Evolutionary conservation across 2,113 vertebrate genomes (phyloP).

Genomic region (Lates calcarifer): DNA sequence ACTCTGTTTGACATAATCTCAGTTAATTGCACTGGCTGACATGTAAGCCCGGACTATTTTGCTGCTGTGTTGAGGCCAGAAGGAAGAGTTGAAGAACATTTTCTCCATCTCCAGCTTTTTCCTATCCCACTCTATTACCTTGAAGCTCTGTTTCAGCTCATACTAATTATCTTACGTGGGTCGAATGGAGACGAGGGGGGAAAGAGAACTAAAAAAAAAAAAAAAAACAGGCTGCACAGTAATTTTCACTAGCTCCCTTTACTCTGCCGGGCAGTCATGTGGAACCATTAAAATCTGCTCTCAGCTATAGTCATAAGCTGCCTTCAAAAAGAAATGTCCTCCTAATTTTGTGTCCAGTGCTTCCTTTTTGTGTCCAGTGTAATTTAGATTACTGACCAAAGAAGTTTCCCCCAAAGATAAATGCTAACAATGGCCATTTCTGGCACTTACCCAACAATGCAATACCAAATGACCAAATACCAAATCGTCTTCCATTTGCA

Average conservation of each 20-base stretch:
- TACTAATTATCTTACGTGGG: slow-evolving; percentile 75
- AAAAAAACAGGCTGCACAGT: slow-evolving; percentile 57
- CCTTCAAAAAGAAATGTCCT: slow-evolving; percentile 68
- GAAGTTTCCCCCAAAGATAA: slow-evolving; percentile 42
- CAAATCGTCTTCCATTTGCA: slow-evolving; percentile 25
- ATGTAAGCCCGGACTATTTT: slow-evolving; percentile 53
- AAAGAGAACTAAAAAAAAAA: slow-evolving; percentile 34
- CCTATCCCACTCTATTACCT: slow-evolving; percentile 63
- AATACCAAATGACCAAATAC: slow-evolving; percentile 24
- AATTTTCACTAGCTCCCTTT: slow-evolving; percentile 68
- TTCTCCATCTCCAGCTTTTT: slow-evolving; percentile 58
- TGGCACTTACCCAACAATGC: slow-evolving; percentile 41
- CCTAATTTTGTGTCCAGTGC: slow-evolving; percentile 61
- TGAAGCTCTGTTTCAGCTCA: slow-evolving; percentile 70
- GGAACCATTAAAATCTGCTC: slow-evolving; percentile 79
- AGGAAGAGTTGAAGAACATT: slow-evolving; percentile 60
- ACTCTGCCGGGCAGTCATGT: slow-evolving; percentile 68
- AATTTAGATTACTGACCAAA: slow-evolving; percentile 58
- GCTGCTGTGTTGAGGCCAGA: slow-evolving; percentile 52
- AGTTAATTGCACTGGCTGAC: slow-evolving; percentile 73
- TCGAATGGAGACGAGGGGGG: slow-evolving; percentile 40
- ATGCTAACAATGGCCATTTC: slow-evolving; percentile 49
- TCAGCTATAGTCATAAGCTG: slow-evolving; percentile 70
- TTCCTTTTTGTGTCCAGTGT: slow-evolving; percentile 58
- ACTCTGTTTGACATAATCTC: slow-evolving; percentile 73